These are phyloP conservation scores for Gobio occitaniae DNA, from an alignment of 2,797 vertebrate genomes.

Conservation along the genomic window DNA sequence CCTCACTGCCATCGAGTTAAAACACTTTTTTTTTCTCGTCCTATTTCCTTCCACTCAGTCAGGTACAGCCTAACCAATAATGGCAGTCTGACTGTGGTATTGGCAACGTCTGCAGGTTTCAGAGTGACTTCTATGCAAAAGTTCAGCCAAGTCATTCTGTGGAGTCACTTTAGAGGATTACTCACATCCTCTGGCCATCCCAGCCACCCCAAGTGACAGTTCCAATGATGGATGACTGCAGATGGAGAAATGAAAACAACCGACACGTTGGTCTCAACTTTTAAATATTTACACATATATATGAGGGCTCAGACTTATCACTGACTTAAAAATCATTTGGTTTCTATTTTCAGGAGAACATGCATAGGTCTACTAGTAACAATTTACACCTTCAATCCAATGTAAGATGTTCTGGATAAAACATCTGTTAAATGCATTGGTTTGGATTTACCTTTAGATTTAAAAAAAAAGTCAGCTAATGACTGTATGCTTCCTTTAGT, in stretches of 20 bases:
- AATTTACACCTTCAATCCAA: not conserved
- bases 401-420: not conserved
- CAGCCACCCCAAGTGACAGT: constrained; percentile 13
- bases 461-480: no score
- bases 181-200: constrained; percentile 45
- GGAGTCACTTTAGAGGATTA: constrained; percentile 48
- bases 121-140: constrained; percentile 46
- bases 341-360: not conserved
- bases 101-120: constrained; percentile 40
- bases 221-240: constrained; percentile 30
- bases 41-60: constrained; percentile 49
- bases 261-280: constrained; percentile 8
- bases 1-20: constrained; percentile 13
- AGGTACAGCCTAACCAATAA: constrained; percentile 54
- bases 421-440: not conserved
- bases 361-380: no score
- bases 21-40: constrained; percentile 48
- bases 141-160: constrained; percentile 59
- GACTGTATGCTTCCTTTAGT: no score
- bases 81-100: constrained; percentile 52
- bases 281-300: not conserved
- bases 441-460: no score
- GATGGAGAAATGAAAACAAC: constrained; percentile 32
- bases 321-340: not conserved
- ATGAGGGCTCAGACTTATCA: not conserved